phyloP scores from a whole-genome alignment of 2,113 vertebrate genomes.

The Salvelinus alpinus region DNA sequence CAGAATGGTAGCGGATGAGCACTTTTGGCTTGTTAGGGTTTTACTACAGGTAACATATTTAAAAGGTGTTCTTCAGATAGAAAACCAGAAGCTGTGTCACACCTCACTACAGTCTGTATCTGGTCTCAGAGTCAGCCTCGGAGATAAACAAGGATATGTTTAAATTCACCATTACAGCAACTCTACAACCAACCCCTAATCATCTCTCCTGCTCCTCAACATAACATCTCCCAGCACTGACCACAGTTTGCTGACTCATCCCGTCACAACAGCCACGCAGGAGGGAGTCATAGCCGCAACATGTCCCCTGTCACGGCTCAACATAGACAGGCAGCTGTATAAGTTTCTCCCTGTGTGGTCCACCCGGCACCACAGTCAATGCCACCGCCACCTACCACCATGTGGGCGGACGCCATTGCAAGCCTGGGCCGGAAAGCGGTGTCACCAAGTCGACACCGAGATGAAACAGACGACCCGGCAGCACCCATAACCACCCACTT shows the following conservation, averaged over 20 bases:
- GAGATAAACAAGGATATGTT: not conserved
- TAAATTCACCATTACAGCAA: not conserved
- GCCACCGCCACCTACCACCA: slow-evolving; percentile 38
- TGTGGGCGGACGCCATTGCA: slow-evolving; percentile 18
- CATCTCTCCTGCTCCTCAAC: not conserved
- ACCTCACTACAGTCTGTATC: no score
- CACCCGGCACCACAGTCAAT: slow-evolving; percentile 39
- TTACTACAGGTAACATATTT: no score
- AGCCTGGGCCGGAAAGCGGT: slow-evolving; percentile 13
- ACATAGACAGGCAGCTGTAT: not conserved
- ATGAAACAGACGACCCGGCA: slow-evolving; percentile 40
- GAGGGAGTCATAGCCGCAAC: slow-evolving; percentile 32
- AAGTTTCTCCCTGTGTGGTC: slow-evolving; percentile 59
- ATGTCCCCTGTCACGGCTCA: not conserved
- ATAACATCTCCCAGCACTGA: not conserved
- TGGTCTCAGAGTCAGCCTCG: no score
- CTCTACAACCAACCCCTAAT: not conserved
- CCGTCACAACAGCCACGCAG: slow-evolving; percentile 12
- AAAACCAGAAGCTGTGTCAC: no score
- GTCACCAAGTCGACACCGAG: slow-evolving; percentile 36
- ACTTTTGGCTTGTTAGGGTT: no score
- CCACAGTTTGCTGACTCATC: not conserved
- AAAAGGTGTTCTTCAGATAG: no score
- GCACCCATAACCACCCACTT: not conserved
- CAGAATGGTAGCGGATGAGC: no score